Percentiles rank a stretch among this genome's conserved stretches.
These are phyloP conservation scores for Natator depressus DNA, from an alignment of 2,113 vertebrate species.

Conservation along the genomic window DNA sequence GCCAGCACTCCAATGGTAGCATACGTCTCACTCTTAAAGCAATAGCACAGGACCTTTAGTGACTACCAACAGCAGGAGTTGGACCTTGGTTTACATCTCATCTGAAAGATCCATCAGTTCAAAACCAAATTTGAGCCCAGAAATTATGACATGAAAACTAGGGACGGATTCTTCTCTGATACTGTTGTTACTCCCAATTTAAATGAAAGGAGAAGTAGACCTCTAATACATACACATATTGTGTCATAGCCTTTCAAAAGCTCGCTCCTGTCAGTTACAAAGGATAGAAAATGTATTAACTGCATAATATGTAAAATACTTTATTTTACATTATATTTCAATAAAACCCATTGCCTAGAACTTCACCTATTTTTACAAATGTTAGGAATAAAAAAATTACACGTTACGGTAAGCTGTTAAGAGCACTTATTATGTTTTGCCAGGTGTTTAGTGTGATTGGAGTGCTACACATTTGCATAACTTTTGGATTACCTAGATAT, in stretches of 20 bases:
- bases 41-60: background rate
- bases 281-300: slow-evolving; percentile 1
- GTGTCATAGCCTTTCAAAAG: background rate
- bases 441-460: slow-evolving; percentile 73
- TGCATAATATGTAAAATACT: background rate
- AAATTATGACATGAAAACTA: background rate
- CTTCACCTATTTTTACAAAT: slow-evolving; percentile 55
- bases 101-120: background rate
- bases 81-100: background rate
- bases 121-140: background rate
- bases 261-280: background rate
- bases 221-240: background rate
- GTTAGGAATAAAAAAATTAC: slow-evolving; percentile 6
- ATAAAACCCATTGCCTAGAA: slow-evolving; percentile 34
- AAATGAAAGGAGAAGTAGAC: background rate
- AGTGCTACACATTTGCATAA: slow-evolving; percentile 74
- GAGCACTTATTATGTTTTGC: slow-evolving; percentile 62
- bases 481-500: slow-evolving; percentile 58
- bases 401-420: slow-evolving; percentile 66
- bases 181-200: background rate
- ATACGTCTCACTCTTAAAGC: background rate
- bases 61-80: background rate
- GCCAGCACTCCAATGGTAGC: background rate
- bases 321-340: slow-evolving; percentile 26
- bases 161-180: background rate